These are phyloP conservation scores for Drosophila athabasca DNA, from an alignment of 1,140 invertebrate genomes.

Conservation along the genomic window DNA sequence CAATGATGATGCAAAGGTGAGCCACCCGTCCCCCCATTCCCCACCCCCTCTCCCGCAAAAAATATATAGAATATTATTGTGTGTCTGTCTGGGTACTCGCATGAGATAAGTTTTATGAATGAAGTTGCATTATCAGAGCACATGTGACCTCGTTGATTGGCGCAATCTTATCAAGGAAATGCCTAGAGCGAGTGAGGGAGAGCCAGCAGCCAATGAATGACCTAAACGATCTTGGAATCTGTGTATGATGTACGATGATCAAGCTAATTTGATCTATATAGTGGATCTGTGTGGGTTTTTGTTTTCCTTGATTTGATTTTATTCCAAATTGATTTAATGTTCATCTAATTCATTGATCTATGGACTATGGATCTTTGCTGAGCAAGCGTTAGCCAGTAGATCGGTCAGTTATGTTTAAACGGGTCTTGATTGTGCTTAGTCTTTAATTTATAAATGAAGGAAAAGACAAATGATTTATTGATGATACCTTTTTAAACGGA, in stretches of 20 bases:
- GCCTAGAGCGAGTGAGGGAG: constrained; percentile 7
- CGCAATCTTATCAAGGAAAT: constrained; percentile 65
- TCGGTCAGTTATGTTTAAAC: no score
- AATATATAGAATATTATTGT: constrained; percentile 3
- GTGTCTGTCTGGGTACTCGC: background rate
- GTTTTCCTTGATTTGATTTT: background rate
- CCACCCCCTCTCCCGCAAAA: background rate
- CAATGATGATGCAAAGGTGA: constrained; percentile 58
- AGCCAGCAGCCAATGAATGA: constrained; percentile 37
- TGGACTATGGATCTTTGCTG: no score
- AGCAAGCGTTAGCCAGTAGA: no score
- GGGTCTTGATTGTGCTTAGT: no score
- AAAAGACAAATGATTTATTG: no score
- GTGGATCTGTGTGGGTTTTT: background rate
- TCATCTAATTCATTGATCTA: background rate
- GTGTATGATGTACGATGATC: background rate
- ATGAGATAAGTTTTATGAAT: constrained; percentile 49
- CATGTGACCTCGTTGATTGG: constrained; percentile 35
- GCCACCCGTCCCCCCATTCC: constrained; percentile 5
- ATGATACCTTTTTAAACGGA: no score
- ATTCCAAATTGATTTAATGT: constrained; percentile 27
- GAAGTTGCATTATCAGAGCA: constrained; percentile 37
- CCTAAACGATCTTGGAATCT: constrained; percentile 34
- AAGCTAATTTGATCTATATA: constrained; percentile 16
- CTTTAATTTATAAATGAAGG: no score